Conservation (phyloP, 2,113 vertebrate genomes). For the Euleptes europaea region DNA sequence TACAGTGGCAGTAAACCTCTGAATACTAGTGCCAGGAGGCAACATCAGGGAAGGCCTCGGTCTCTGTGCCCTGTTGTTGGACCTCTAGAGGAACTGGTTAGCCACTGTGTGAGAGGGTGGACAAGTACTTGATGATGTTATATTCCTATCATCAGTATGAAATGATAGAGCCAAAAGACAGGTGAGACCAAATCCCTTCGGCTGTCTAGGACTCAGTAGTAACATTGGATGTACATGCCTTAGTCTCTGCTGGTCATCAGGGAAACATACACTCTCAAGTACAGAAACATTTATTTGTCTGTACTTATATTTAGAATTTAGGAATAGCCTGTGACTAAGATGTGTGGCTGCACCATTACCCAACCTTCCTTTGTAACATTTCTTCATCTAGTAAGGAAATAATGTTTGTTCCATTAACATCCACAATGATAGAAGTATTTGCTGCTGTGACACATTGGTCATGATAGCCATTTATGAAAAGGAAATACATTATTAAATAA, state of each 20-base stretch:
- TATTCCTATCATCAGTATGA: neutral
- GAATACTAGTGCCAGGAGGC: too few relatives aligned
- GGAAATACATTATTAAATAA: neutral
- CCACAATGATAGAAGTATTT: neutral
- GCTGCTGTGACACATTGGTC: neutral
- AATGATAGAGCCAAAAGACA: neutral
- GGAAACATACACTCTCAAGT: too few relatives aligned
- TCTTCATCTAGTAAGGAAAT: neutral
- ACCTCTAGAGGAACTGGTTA: too few relatives aligned
- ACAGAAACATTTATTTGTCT: too few relatives aligned
- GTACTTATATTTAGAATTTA: too few relatives aligned
- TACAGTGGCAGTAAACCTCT: too few relatives aligned
- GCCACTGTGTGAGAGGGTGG: too few relatives aligned
- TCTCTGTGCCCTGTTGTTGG: too few relatives aligned
- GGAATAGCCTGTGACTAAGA: too few relatives aligned
- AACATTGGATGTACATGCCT: neutral
- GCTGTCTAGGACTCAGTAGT: neutral
- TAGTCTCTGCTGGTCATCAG: neutral
- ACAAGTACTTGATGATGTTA: neutral
- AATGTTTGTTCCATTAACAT: neutral
- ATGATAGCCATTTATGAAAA: slow-evolving; percentile 2
- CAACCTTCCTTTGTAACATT: too few relatives aligned
- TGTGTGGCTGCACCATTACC: too few relatives aligned
- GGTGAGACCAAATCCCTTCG: neutral
- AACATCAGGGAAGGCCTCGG: too few relatives aligned